phyloP scores from a whole-genome alignment of 2,888 invertebrate species.

The Timandra comae region DNA sequence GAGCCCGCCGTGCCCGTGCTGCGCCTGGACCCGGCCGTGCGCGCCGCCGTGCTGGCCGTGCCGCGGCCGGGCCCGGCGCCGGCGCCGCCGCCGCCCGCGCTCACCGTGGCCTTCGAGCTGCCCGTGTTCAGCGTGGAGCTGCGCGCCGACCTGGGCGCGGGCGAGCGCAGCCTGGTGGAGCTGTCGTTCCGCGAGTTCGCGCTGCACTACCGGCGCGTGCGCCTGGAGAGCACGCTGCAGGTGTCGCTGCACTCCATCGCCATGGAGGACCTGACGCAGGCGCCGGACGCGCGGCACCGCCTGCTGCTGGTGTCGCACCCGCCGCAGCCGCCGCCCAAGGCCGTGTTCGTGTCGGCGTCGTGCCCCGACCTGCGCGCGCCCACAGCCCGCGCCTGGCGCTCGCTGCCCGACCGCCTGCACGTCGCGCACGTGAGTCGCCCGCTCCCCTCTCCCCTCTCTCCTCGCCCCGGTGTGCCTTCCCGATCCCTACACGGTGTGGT shows the following conservation, averaged over 20 bases:
- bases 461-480: too few species aligned
- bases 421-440: conserved; percentile 33
- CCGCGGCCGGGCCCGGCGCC: conserved; percentile 35
- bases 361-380: conserved; percentile 82
- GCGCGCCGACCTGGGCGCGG: conserved; percentile 80
- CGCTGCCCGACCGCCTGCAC: conserved; percentile 41
- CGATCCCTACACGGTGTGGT: too few species aligned
- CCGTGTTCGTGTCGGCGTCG: conserved; percentile 83
- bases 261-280: conserved; percentile 92
- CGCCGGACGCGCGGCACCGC: conserved; percentile 86
- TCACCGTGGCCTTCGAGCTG: conserved; percentile 80
- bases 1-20: conserved; percentile 63
- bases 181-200: conserved; percentile 90
- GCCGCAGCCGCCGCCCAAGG: conserved; percentile 59
- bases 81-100: conserved; percentile 19
- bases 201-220: conserved; percentile 82
- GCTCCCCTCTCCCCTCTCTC: too few species aligned
- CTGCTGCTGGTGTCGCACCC: conserved; percentile 87
- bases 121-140: conserved; percentile 86
- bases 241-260: conserved; percentile 89
- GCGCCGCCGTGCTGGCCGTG: conserved; percentile 71
- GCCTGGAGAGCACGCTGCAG: conserved; percentile 85
- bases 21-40: conserved; percentile 79
- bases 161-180: conserved; percentile 88
- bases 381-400: conserved; percentile 10